Percentiles rank a stretch among this genome's conserved stretches.
Conservation (phyloP, 2,888 invertebrate genomes). For the Entomobrya multifasciata region DNA sequence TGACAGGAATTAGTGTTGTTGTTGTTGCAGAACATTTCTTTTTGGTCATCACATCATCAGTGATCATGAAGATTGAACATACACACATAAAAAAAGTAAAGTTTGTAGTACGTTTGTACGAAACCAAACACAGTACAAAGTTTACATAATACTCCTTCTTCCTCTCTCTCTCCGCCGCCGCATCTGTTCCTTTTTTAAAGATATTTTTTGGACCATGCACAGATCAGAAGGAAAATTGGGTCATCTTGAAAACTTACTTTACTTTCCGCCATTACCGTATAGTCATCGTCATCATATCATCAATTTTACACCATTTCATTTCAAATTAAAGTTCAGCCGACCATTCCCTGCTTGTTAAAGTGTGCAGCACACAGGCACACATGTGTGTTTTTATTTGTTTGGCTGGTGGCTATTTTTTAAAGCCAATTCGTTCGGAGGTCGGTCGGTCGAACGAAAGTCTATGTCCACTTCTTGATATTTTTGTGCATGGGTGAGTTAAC, state of each 20-base stretch:
- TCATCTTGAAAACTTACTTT: not conserved
- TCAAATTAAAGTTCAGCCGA: not conserved
- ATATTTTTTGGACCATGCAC: not conserved
- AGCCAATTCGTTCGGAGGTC: too few relatives aligned
- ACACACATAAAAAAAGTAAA: not conserved
- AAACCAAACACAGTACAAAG: too few relatives aligned
- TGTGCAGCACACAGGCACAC: too few relatives aligned
- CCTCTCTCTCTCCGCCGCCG: not conserved
- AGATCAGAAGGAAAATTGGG: not conserved
- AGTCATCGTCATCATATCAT: too few relatives aligned
- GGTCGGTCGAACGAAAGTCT: too few relatives aligned
- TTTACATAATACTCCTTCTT: not conserved
- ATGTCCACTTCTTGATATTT: too few relatives aligned
- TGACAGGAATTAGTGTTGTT: slow-evolving; percentile 8
- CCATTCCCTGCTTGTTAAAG: too few relatives aligned
- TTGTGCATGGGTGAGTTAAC: too few relatives aligned
- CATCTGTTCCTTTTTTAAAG: not conserved
- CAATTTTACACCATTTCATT: not conserved
- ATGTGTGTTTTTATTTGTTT: too few relatives aligned
- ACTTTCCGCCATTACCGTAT: too few relatives aligned
- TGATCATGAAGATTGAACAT: too few relatives aligned
- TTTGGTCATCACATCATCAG: not conserved
- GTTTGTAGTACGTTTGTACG: not conserved
- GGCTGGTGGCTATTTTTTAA: too few relatives aligned
- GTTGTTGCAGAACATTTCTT: not conserved